Evolutionary conservation across 2,797 vertebrate genomes (phyloP).

Genomic region (Cetoscarus ocellatus): DNA sequence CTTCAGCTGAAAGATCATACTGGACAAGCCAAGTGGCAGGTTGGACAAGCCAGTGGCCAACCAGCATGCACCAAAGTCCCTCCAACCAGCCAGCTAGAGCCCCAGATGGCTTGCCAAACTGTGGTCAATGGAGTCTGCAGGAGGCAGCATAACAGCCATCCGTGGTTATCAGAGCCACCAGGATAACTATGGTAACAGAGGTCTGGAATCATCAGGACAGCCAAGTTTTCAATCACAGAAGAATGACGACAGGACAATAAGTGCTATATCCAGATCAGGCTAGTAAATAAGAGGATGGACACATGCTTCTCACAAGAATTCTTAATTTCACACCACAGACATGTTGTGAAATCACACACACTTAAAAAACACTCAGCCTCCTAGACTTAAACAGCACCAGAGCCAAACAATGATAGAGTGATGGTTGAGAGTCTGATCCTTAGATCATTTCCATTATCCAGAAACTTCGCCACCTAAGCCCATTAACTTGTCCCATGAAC

Average conservation of each 20-base stretch:
- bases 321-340: slow-evolving; percentile 10
- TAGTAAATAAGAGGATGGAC: slow-evolving; percentile 44
- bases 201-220: slow-evolving; percentile 62
- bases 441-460: slow-evolving; percentile 72
- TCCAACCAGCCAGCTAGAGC: slow-evolving; percentile 52
- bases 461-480: slow-evolving; percentile 78
- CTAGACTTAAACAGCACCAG: slow-evolving; percentile 58
- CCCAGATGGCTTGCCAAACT: slow-evolving; percentile 67
- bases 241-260: slow-evolving; percentile 43
- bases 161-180: slow-evolving; percentile 64
- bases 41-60: slow-evolving; percentile 59
- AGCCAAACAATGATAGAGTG: slow-evolving; percentile 67
- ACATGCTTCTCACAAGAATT: slow-evolving; percentile 19
- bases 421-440: slow-evolving; percentile 69
- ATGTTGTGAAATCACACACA: slow-evolving; percentile 33
- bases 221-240: slow-evolving; percentile 62
- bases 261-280: slow-evolving; percentile 49
- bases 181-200: slow-evolving; percentile 63
- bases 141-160: slow-evolving; percentile 63
- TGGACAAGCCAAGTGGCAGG: slow-evolving; percentile 58
- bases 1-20: slow-evolving; percentile 42
- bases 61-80: slow-evolving; percentile 60
- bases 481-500: slow-evolving; percentile 83
- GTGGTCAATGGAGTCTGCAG: slow-evolving; percentile 63
- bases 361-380: slow-evolving; percentile 26